A percentile compares a stretch with the other conserved stretches of the same genome.
Evolutionary conservation across 2,797 vertebrate species (phyloP).

Genomic region (Potorous gilbertii): DNA sequence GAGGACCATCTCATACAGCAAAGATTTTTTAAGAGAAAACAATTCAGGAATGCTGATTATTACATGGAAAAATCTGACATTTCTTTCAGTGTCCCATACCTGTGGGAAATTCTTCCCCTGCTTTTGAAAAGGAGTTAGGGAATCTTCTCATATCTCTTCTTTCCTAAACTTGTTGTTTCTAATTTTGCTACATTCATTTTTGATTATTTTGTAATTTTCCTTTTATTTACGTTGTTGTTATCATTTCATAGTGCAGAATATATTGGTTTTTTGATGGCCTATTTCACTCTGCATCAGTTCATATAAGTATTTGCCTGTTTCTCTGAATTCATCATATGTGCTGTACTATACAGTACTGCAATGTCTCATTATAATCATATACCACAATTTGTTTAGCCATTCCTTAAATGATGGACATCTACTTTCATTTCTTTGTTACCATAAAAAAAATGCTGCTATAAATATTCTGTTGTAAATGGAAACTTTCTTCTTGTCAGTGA

Average conservation of each 20-base stretch:
- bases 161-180: neutral
- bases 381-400: neutral
- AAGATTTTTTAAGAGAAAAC: neutral
- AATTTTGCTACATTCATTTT: neutral
- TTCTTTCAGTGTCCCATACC: neutral
- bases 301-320: neutral
- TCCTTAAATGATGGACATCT: neutral
- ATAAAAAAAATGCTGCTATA: neutral
- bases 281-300: neutral
- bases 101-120: neutral
- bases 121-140: neutral
- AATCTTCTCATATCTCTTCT: neutral
- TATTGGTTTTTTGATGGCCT: neutral
- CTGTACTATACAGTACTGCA: neutral
- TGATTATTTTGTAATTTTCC: neutral
- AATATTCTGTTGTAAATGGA: neutral
- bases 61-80: neutral
- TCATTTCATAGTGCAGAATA: neutral
- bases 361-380: neutral
- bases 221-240: neutral
- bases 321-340: neutral
- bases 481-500: neutral
- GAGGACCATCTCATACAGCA: neutral
- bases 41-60: neutral
- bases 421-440: neutral